A percentile compares a stretch with the other conserved stretches of the same genome.
Conservation (phyloP, 2,888 invertebrate genomes). For the Sympetrum striolatum region DNA sequence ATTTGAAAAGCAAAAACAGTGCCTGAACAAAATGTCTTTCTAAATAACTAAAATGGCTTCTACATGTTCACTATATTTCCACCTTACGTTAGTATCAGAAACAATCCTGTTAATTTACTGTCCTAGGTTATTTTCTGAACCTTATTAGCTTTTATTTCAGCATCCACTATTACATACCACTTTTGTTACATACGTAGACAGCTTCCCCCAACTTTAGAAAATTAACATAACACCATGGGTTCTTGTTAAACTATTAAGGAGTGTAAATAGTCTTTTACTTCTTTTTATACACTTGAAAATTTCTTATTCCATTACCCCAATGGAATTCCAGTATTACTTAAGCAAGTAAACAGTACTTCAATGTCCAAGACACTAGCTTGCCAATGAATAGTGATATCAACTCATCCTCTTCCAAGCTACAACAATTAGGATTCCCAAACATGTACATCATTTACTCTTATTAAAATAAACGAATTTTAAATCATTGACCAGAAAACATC, state of each 20-base stretch:
- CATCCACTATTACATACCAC: neutral
- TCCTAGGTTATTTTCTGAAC: neutral
- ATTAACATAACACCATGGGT: neutral
- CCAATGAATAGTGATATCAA: neutral
- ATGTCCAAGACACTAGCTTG: neutral
- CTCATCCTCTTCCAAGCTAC: neutral
- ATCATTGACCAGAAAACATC: neutral
- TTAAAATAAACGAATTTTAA: neutral
- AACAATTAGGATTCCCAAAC: neutral
- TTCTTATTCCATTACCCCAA: neutral
- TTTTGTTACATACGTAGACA: neutral
- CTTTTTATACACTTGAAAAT: neutral
- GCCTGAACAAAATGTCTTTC: no score
- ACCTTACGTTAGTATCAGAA: neutral
- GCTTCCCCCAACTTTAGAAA: neutral
- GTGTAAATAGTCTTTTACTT: no score
- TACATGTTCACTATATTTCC: neutral
- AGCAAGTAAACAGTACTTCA: neutral
- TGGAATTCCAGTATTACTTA: neutral
- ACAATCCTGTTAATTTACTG: neutral
- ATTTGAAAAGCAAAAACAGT: no score
- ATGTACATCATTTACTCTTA: neutral
- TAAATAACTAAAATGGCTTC: no score
- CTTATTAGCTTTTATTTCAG: neutral
- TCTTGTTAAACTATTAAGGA: no score